A percentile compares a stretch with the other conserved stretches of the same genome.
These are phyloP conservation scores for Athalia rosae DNA, from an alignment of 2,888 invertebrate genomes.

Conservation along the genomic window DNA sequence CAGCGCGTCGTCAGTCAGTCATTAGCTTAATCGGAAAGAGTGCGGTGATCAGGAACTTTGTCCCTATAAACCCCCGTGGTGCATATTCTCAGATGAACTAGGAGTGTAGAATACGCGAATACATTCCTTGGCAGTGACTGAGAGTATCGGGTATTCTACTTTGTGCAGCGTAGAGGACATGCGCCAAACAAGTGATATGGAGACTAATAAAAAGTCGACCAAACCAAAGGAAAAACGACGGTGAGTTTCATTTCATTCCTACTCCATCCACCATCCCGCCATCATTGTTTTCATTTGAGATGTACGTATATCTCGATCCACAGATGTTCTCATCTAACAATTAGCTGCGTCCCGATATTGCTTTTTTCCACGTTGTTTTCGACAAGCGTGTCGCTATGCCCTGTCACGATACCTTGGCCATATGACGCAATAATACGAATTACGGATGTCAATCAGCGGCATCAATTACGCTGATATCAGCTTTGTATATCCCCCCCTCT, in stretches of 20 bases:
- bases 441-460: not conserved
- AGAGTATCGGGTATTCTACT: slow-evolving; percentile 55
- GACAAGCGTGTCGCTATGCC: not conserved
- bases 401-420: not conserved
- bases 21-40: slow-evolving; percentile 27
- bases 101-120: slow-evolving; percentile 50
- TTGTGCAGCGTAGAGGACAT: not conserved
- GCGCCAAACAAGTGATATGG: slow-evolving; percentile 51
- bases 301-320: no score
- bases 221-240: slow-evolving; percentile 83
- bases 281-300: no score
- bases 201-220: slow-evolving; percentile 43
- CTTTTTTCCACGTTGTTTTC: no score
- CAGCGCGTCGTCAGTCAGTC: not conserved
- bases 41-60: slow-evolving; percentile 11
- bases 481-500: slow-evolving; percentile 13
- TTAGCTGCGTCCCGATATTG: not conserved
- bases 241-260: slow-evolving; percentile 72
- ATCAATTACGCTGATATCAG: not conserved
- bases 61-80: not conserved
- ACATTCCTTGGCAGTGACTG: slow-evolving; percentile 63
- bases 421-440: slow-evolving; percentile 17
- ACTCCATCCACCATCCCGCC: not conserved
- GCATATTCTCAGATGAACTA: not conserved
- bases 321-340: not conserved